Base-by-base conservation (phyloP, 1,140 invertebrate genomes). In the Drosophila persimilis region DNA sequence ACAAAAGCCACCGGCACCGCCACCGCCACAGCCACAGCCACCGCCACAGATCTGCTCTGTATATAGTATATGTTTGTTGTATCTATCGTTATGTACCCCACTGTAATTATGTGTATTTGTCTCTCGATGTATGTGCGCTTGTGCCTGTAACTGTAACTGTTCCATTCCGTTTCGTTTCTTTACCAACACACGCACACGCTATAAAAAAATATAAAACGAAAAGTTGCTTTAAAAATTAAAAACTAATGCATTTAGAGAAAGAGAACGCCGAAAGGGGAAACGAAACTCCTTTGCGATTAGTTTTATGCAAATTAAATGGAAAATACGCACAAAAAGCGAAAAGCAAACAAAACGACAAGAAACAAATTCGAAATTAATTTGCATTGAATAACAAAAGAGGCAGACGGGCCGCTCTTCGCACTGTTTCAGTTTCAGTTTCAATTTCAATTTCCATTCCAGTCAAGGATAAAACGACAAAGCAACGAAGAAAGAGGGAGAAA, bases 321-420 rank as follows among this genome's bases (percentile, higher is more conserved):
- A 74, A 74, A 53, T 69, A 64, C 60, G 73, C 70, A 62, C 64
- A 69, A 63, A 77, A 76, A 31, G 29, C 52, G 7, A 53, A 31
- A 47, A 47, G 22, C 47, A 58, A 61, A 74, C 48, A 54, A 62
- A 55, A 63, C 61, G 57, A 61, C 47, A 59, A 50, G 41, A 62
- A 77, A 70, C 64, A 74, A 83, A 84, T 83, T 83, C 58, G 71
- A 84, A 84, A 79, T 84, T 79, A 84, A 84, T 84, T 84, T 79
- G 58, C 63, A 61, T 73, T 75, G 58, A 78, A 79, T 76, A 84
- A 84, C 76, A 84, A 78, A 81, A 51, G 31, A 55, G 73, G 31
- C 59, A 11, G 1, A 13, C 2, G 7, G 29, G 35, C 35, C 35
- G 9, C 35, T 39, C 35, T 39, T 39, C 35, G 1, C 35, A 39